Evolutionary conservation across 92 coral and sea anemone genomes (phyloP).

Genomic region (Phenganax stokvisi): DNA sequence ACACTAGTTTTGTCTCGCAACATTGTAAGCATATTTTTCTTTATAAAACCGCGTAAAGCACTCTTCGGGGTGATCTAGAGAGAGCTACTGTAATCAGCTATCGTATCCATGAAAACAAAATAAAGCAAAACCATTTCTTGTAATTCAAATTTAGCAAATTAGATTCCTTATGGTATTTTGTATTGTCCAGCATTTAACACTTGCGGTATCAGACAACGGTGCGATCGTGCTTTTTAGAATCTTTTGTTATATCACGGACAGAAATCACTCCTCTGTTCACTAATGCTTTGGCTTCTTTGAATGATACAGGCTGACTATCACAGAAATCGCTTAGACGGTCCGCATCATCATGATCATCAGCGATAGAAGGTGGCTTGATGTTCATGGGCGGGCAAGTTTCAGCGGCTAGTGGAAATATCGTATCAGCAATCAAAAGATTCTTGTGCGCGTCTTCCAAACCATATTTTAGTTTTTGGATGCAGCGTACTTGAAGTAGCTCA

Average conservation of each 20-base stretch:
- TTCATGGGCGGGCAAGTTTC: conserved; percentile 50
- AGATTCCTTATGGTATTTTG: neutral
- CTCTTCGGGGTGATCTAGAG: too few species aligned
- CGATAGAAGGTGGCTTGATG: conserved; percentile 69
- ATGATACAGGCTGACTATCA: conserved; percentile 26
- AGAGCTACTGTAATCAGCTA: too few species aligned
- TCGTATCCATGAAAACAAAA: too few species aligned
- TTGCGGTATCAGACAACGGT: conserved; percentile 3
- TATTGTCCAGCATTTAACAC: neutral
- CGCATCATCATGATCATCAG: conserved; percentile 57
- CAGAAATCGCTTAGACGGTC: conserved; percentile 12
- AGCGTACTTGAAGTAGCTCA: conserved; percentile 62
- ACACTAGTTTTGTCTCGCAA: too few species aligned
- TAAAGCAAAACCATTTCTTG: too few species aligned
- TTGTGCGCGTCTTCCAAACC: conserved; percentile 46
- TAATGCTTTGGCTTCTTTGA: conserved; percentile 35
- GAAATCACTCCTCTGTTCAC: conserved; percentile 23
- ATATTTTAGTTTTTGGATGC: conserved; percentile 57
- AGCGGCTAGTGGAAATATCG: conserved; percentile 70
- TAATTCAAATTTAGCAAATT: too few species aligned
- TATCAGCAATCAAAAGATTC: conserved; percentile 47
- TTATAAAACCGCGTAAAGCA: too few species aligned
- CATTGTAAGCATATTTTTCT: too few species aligned
- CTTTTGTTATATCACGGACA: conserved; percentile 10
- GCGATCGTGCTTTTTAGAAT: conserved; percentile 20